Percentiles rank a stretch among this genome's conserved stretches.
phyloP scores from a whole-genome alignment of 2,113 vertebrate genomes.

The Tapirus terrestris region DNA sequence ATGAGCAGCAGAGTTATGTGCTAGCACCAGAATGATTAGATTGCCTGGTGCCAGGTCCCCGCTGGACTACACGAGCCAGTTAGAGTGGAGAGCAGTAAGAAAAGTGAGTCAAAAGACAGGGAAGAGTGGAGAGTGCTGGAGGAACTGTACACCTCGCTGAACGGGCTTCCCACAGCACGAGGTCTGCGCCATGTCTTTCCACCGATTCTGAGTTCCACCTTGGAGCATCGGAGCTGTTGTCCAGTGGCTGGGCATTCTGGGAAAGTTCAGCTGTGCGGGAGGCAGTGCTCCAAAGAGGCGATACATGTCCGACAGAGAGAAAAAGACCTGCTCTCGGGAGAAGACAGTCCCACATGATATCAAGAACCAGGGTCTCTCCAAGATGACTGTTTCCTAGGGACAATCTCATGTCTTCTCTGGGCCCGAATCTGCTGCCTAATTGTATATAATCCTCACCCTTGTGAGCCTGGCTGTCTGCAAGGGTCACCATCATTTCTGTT shows the following conservation, averaged over 20 bases:
- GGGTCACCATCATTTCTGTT: neutral
- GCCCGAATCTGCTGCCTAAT: neutral
- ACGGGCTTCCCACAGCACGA: neutral
- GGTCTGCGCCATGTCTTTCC: neutral
- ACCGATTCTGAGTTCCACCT: neutral
- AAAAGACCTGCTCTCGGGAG: neutral
- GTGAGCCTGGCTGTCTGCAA: neutral
- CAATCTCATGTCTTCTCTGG: neutral
- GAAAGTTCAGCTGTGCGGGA: neutral
- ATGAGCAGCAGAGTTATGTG: slow-evolving; percentile 24
- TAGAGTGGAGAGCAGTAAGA: neutral
- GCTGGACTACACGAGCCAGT: neutral
- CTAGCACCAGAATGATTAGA: slow-evolving; percentile 40
- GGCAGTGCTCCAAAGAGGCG: neutral
- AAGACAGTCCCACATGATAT: neutral
- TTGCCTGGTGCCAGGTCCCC: neutral
- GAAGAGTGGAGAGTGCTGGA: too few species aligned
- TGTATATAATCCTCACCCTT: neutral
- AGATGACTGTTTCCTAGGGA: neutral
- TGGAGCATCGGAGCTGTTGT: neutral
- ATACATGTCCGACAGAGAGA: neutral
- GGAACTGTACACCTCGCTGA: neutral
- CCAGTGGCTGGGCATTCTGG: neutral
- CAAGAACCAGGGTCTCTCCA: neutral
- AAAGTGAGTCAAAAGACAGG: neutral